Evolutionary conservation across 2,797 vertebrate genomes (phyloP).

Genomic region (Cyprinella venusta): DNA sequence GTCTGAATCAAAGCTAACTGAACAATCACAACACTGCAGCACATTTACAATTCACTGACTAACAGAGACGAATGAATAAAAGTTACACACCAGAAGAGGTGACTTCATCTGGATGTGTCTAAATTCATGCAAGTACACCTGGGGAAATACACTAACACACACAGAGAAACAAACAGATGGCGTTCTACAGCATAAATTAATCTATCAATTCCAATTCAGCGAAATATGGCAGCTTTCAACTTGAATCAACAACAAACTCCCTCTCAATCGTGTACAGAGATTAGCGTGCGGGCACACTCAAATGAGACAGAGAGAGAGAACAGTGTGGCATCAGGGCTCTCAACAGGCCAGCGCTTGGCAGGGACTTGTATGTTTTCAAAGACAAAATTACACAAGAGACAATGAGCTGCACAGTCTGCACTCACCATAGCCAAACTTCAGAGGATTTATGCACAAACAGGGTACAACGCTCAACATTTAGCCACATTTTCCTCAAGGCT

Average conservation of each 20-base stretch:
- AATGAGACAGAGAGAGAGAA: slow-evolving; percentile 33
- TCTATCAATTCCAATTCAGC: slow-evolving; percentile 65
- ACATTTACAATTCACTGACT: neutral
- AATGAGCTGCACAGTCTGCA: slow-evolving; percentile 18
- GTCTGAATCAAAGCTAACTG: neutral
- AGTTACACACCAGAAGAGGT: slow-evolving; percentile 18
- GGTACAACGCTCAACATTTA: neutral
- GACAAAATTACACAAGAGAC: slow-evolving; percentile 73
- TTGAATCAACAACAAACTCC: slow-evolving; percentile 61
- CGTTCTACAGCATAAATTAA: slow-evolving; percentile 61
- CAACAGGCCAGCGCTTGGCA: slow-evolving; percentile 66
- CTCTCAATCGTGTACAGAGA: slow-evolving; percentile 53
- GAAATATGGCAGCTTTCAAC: slow-evolving; percentile 63
- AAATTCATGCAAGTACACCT: slow-evolving; percentile 33
- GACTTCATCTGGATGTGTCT: slow-evolving; percentile 2
- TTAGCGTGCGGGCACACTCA: slow-evolving; percentile 16
- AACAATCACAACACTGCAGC: neutral
- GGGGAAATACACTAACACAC: slow-evolving; percentile 26
- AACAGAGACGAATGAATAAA: neutral
- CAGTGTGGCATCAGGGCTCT: slow-evolving; percentile 39
- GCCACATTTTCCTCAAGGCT: slow-evolving; percentile 5
- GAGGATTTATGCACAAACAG: neutral
- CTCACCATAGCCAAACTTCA: slow-evolving; percentile 46
- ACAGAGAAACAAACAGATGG: slow-evolving; percentile 59
- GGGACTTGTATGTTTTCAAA: slow-evolving; percentile 73